Evolutionary conservation across 2,797 vertebrate species (phyloP).

Genomic region (Microchirus variegatus): DNA sequence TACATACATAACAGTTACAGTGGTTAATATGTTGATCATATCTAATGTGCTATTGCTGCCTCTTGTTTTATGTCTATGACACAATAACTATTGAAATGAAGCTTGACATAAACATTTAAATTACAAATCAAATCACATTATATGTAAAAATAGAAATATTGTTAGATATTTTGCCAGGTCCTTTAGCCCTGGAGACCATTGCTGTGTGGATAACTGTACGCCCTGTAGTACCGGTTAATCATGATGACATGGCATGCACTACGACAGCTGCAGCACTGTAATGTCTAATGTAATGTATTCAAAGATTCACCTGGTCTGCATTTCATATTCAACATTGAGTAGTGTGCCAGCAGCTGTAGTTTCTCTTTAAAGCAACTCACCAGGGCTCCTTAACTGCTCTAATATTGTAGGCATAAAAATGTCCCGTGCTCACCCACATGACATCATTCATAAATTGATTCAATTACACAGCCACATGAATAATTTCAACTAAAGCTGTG

Average conservation of each 20-base stretch:
- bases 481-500: constrained; percentile 21
- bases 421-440: constrained; percentile 14
- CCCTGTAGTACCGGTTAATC: constrained; percentile 22
- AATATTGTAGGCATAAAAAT: constrained; percentile 44
- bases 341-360: constrained; percentile 44
- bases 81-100: no score
- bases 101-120: no score
- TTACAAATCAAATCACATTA: no score
- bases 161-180: no score
- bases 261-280: constrained; percentile 20
- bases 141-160: no score
- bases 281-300: constrained; percentile 33
- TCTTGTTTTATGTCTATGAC: no score
- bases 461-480: constrained; percentile 21
- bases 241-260: not conserved
- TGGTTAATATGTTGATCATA: no score
- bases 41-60: no score
- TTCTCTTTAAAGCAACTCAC: constrained; percentile 32
- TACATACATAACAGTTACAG: no score
- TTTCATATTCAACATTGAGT: constrained; percentile 48
- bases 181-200: no score
- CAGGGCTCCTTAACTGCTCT: constrained; percentile 15
- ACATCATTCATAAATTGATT: constrained; percentile 26
- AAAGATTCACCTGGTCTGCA: constrained; percentile 39
- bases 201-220: constrained; percentile 13